Base-by-base conservation (phyloP, 2,797 vertebrate species). In the Chaetodon trifasciatus region DNA sequence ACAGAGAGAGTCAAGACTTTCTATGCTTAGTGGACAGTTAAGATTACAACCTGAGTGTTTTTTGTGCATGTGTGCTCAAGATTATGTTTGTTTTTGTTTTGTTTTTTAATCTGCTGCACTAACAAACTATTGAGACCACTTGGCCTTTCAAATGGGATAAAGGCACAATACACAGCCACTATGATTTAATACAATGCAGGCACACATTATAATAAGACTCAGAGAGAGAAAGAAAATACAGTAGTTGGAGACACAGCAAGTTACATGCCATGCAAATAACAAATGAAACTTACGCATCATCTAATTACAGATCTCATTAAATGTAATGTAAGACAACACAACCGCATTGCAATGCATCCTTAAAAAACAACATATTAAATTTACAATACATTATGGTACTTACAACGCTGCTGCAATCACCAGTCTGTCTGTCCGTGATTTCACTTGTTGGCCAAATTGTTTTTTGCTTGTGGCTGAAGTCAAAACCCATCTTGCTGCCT, bases 361-460 rank as follows among this genome's bases (percentile, higher is more conserved):
- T 65, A 76, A 75, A 80, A 66, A 69, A 85, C 13, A 65, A 49
- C 19, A 78, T 58, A 79, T 87, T 64, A 6, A 39, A 87, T 87
- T 83, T 47, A 28, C 63, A 68, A 65, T 49, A 74, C 32, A 81
- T 84, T 82, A 77, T 3, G 12, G 71, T 86, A 93, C 93, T 94
- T 79, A 94, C 93, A 40, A 52, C 35, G 46, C 69, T 61, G 75
- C 67, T 66, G 57, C 32, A 10, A 79, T 68, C 62, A 71, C 64
- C 73, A 69, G 66, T 70, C 76, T 76, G 83, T 85, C 73, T 86
- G 79, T 77, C 76, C 40, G 17, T 24, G 58, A 74, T 64, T 78
- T 84, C 75, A 87, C 83, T 78, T 86, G 80, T 76, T 83, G 83
- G 87, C 58, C 35, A 76, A 79, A 72, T 76, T 75, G 72, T 76